Percentiles rank a stretch among this genome's conserved stretches.
Conservation (phyloP, 2,113 vertebrate species). For the Delphinapterus leucas region DNA sequence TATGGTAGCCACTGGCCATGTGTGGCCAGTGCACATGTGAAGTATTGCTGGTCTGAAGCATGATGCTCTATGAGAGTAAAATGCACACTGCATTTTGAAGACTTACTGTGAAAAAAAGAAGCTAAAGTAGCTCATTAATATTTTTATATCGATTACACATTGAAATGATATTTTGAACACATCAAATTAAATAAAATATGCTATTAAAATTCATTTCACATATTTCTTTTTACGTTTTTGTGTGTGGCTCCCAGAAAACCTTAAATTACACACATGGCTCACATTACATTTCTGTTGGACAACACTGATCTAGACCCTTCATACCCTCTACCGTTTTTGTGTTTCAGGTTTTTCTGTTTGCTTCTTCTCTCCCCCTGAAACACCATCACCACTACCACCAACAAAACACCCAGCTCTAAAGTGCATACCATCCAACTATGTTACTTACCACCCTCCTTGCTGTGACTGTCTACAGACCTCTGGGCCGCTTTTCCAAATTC, state of each 20-base stretch:
- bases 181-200: neutral
- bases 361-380: neutral
- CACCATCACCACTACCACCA: no score
- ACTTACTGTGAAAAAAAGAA: neutral
- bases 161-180: neutral
- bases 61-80: neutral
- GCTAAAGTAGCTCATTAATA: neutral
- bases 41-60: neutral
- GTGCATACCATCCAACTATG: rapidly evolving
- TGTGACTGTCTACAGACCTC: neutral
- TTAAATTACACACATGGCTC: neutral
- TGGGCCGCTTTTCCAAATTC: rapidly evolving
- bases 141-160: neutral
- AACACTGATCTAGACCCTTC: rapidly evolving
- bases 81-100: neutral
- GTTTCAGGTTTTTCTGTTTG: neutral
- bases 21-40: neutral
- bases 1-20: rapidly evolving
- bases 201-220: neutral
- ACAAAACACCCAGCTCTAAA: neutral
- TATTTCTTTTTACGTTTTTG: neutral
- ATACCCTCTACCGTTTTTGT: neutral
- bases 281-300: neutral
- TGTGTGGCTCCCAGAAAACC: neutral
- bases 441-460: neutral